These are phyloP conservation scores for Marisa cornuarietis DNA, from an alignment of 1,140 invertebrate species.

Conservation along the genomic window DNA sequence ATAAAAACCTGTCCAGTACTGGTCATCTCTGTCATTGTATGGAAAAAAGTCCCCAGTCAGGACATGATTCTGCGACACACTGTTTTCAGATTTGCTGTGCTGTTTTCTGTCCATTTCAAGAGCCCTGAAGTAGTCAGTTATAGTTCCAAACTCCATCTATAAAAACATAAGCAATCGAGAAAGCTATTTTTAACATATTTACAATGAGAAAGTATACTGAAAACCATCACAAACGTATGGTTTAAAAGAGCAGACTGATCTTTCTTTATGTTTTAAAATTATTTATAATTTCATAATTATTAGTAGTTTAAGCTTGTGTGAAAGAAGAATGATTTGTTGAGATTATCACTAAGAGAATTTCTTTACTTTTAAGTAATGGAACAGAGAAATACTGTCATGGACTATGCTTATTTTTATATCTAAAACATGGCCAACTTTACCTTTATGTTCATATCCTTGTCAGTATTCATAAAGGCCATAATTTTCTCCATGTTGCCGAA, in stretches of 20 bases:
- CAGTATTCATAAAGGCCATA: constrained; percentile 90
- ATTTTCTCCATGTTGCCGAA: constrained; percentile 91
- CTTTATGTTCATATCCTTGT: constrained; percentile 81
- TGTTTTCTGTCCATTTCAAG: constrained; percentile 64
- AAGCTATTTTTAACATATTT: too few species aligned
- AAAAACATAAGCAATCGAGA: not conserved
- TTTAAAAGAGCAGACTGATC: too few species aligned
- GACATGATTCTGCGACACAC: constrained; percentile 73
- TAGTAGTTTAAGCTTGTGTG: too few species aligned
- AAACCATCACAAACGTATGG: too few species aligned
- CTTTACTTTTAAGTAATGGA: too few species aligned
- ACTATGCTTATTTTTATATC: not conserved
- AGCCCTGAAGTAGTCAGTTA: constrained; percentile 91
- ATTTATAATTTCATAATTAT: too few species aligned
- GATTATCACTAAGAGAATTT: too few species aligned
- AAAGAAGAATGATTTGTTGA: too few species aligned
- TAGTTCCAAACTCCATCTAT: constrained; percentile 80
- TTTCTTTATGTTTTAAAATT: too few species aligned
- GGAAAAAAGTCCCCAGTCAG: constrained; percentile 95
- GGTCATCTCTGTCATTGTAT: constrained; percentile 93
- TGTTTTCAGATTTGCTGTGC: not conserved
- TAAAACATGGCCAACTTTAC: constrained; percentile 66
- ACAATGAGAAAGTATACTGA: too few species aligned
- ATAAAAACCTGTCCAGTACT: constrained; percentile 97
- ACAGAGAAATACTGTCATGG: too few species aligned